Conservation (phyloP, 2,797 vertebrate species). For the Iguana delicatissima region DNA sequence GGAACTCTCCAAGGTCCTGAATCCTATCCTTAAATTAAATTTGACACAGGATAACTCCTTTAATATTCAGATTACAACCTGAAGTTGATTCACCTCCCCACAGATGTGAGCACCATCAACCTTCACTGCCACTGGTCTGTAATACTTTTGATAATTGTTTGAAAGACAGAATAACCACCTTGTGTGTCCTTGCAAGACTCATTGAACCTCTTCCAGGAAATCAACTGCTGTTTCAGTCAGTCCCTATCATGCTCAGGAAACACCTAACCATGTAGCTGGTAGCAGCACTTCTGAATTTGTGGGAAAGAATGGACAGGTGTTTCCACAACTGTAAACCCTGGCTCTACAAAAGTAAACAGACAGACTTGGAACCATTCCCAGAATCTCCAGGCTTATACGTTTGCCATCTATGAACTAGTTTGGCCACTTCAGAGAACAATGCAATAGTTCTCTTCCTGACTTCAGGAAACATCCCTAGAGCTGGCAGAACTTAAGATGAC, state of each 20-base stretch:
- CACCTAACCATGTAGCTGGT: not conserved
- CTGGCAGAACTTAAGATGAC: not conserved
- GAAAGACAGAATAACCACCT: no score
- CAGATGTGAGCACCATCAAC: no score
- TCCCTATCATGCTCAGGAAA: not conserved
- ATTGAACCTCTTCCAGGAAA: not conserved
- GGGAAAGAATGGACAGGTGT: not conserved
- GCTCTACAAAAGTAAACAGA: not conserved
- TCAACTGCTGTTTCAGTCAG: not conserved
- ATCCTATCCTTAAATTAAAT: no score
- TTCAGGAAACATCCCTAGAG: no score
- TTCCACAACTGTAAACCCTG: not conserved
- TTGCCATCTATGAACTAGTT: no score
- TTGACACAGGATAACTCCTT: no score
- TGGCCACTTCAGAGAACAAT: no score
- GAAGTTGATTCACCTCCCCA: no score
- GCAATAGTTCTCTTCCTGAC: not conserved
- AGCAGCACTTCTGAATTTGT: not conserved
- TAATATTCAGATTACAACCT: no score
- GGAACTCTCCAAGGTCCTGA: no score
- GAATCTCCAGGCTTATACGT: not conserved
- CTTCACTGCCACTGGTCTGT: no score
- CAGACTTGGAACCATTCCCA: not conserved
- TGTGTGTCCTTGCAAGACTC: not conserved
- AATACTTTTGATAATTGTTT: no score